phyloP scores from a whole-genome alignment of 2,888 invertebrate species.

The Phania funesta region DNA sequence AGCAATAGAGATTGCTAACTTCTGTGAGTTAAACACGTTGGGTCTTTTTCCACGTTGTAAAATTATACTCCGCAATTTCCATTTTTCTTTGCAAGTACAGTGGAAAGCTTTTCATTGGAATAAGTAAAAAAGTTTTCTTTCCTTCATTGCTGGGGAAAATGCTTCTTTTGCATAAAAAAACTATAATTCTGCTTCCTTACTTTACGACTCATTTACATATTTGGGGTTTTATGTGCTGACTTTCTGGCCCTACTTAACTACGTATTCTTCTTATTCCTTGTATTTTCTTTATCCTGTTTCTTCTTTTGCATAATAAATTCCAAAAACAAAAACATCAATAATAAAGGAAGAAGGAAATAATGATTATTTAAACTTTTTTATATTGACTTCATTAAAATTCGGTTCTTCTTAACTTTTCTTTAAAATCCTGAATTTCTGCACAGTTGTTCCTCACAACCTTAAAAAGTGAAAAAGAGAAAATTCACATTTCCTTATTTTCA shows the following conservation, averaged over 20 bases:
- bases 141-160: no score
- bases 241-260: neutral
- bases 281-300: no score
- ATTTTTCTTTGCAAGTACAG: no score
- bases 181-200: neutral
- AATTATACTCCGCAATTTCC: no score
- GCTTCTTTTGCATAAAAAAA: neutral
- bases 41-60: no score
- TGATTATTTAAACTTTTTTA: conserved; percentile 39
- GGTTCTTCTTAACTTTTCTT: neutral
- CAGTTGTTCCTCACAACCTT: neutral
- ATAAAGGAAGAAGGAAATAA: neutral
- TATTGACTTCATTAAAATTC: conserved; percentile 41
- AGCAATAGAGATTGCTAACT: no score
- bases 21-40: no score
- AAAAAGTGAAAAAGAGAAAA: neutral
- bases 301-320: neutral
- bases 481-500: conserved; percentile 24
- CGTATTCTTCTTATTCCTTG: neutral
- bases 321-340: neutral
- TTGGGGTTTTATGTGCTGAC: conserved; percentile 17
- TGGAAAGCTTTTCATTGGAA: no score
- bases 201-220: conserved; percentile 29
- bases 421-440: neutral
- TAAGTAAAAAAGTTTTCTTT: no score